Evolutionary conservation across 37 sponge, comb jelly and placozoan genomes (phyloP).

Genomic region (Chondrilla cf. caribensis): DNA sequence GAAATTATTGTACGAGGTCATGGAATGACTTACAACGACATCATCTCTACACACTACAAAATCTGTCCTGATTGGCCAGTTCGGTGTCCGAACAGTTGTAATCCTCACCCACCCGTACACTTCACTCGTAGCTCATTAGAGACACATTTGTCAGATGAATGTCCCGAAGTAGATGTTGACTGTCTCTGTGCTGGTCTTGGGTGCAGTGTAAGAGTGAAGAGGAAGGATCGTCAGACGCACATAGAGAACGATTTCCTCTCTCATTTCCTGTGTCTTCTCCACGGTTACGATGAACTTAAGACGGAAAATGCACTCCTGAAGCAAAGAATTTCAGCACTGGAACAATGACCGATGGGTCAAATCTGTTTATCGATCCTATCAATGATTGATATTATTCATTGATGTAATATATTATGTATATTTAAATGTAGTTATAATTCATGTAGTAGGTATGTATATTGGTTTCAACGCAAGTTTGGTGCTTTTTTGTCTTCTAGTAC

Average conservation of each 20-base stretch:
- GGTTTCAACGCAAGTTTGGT: too few relatives aligned
- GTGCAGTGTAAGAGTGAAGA: background rate
- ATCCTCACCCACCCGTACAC: background rate
- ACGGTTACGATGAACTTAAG: background rate
- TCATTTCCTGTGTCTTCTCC: background rate
- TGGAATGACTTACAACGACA: background rate
- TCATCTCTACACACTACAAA: background rate
- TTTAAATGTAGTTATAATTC: too few relatives aligned
- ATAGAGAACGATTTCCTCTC: background rate
- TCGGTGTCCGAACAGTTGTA: conserved; percentile 10
- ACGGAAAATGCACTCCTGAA: background rate
- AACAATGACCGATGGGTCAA: too few relatives aligned
- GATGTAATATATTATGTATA: too few relatives aligned
- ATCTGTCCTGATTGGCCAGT: conserved; percentile 10
- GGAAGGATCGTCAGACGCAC: background rate
- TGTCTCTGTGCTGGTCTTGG: background rate
- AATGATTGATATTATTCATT: too few relatives aligned
- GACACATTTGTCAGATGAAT: background rate
- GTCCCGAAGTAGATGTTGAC: conserved; percentile 6
- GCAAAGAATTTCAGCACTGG: background rate
- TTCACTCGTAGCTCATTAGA: background rate
- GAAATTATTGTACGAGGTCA: background rate
- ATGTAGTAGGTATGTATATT: too few relatives aligned
- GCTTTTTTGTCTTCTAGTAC: too few relatives aligned
- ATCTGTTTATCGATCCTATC: too few relatives aligned